phyloP scores from a whole-genome alignment of 2,888 invertebrate species.

The Helicoverpa assulta region DNA sequence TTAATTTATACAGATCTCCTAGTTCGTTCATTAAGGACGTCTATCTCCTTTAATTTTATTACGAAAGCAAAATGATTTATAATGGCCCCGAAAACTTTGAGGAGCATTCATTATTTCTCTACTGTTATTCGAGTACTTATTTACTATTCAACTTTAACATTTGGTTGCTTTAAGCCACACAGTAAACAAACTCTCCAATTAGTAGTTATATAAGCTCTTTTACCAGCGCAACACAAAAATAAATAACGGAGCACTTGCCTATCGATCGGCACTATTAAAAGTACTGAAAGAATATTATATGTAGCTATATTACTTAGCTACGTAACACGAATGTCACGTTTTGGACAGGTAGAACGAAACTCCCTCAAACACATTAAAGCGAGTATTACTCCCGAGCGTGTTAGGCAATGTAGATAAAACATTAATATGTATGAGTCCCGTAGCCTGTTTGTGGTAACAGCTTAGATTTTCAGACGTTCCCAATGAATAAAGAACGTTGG shows the following conservation, averaged over 20 bases:
- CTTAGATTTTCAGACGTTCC: slow-evolving; percentile 83
- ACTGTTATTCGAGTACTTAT: background rate
- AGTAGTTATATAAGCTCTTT: background rate
- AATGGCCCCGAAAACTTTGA: background rate
- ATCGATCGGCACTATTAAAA: slow-evolving; percentile 35
- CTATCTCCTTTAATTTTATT: background rate
- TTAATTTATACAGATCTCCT: background rate
- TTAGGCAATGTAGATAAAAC: slow-evolving; percentile 85
- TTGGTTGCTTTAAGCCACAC: background rate
- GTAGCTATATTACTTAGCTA: slow-evolving; percentile 16
- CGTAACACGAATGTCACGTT: slow-evolving; percentile 61
- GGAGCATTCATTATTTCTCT: background rate
- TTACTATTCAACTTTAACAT: background rate
- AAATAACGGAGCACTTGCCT: slow-evolving; percentile 14
- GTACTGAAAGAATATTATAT: slow-evolving; percentile 46
- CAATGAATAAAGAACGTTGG: slow-evolving; percentile 82
- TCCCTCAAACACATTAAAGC: slow-evolving; percentile 83
- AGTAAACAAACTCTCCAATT: background rate
- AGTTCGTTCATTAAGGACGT: background rate
- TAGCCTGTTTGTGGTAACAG: slow-evolving; percentile 82
- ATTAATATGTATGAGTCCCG: slow-evolving; percentile 87
- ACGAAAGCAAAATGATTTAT: background rate
- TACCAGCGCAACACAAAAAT: slow-evolving; percentile 21
- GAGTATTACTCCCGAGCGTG: slow-evolving; percentile 75
- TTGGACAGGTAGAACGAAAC: slow-evolving; percentile 76